Evolutionary conservation across 2,888 invertebrate species (phyloP).

Genomic region (Ellobium chinense): DNA sequence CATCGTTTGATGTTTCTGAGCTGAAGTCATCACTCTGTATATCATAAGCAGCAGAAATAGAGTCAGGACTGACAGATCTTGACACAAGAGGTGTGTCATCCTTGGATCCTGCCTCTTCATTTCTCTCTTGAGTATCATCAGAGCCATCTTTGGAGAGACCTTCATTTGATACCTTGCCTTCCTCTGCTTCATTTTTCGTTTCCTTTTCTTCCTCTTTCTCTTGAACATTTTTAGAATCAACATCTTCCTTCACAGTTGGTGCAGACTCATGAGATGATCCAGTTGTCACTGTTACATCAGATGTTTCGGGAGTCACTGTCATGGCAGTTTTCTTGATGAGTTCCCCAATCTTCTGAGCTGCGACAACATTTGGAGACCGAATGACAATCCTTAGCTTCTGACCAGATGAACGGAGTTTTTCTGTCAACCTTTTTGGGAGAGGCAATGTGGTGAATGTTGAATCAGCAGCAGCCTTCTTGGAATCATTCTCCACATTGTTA

Average conservation of each 20-base stretch:
- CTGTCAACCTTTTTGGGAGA: too few species aligned
- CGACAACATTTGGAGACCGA: constrained; percentile 42
- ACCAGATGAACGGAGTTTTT: too few species aligned
- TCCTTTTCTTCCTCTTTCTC: not conserved
- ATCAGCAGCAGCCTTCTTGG: too few species aligned
- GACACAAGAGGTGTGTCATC: constrained; percentile 23
- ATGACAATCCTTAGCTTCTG: constrained; percentile 41
- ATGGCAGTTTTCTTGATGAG: constrained; percentile 39
- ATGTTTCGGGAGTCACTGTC: constrained; percentile 11
- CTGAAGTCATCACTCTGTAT: constrained; percentile 53
- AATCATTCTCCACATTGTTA: too few species aligned
- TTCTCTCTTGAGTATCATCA: not conserved
- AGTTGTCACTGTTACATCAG: constrained; percentile 30
- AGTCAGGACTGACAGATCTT: constrained; percentile 43
- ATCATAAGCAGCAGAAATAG: constrained; percentile 46
- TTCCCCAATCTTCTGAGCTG: constrained; percentile 46
- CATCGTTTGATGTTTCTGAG: constrained; percentile 46
- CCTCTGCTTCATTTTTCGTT: not conserved
- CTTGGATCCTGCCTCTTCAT: not conserved
- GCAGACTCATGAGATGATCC: not conserved
- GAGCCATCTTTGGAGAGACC: not conserved
- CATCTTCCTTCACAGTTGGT: not conserved
- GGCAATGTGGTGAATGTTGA: too few species aligned
- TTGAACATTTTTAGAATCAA: not conserved
- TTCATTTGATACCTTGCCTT: not conserved